Conservation (phyloP, 1,140 invertebrate species). For the Dinothrombium tinctorium region DNA sequence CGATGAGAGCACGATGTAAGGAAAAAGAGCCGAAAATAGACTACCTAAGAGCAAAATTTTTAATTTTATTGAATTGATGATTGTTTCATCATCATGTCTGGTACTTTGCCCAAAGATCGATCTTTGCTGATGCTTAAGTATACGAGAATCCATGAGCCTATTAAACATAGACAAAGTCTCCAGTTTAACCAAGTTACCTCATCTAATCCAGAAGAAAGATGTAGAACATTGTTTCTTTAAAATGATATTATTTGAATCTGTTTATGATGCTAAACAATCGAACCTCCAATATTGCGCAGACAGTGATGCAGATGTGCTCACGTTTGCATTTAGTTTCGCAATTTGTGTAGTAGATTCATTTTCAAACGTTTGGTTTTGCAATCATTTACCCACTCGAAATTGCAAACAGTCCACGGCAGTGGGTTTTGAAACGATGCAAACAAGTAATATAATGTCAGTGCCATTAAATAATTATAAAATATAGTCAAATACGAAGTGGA, state of each 20-base stretch:
- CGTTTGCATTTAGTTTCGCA: too few relatives aligned
- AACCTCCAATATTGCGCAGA: too few relatives aligned
- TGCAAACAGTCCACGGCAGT: slow-evolving; percentile 20
- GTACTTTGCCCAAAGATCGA: slow-evolving; percentile 1
- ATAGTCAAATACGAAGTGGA: slow-evolving; percentile 19
- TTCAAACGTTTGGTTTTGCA: background rate
- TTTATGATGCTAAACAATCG: too few relatives aligned
- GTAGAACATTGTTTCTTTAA: too few relatives aligned
- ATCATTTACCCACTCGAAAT: slow-evolving; percentile 16
- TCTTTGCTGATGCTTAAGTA: slow-evolving; percentile 24
- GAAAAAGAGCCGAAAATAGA: slow-evolving; percentile 33
- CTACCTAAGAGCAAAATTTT: slow-evolving; percentile 26
- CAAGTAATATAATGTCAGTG: slow-evolving; percentile 22
- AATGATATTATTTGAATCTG: too few relatives aligned
- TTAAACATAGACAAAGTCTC: slow-evolving; percentile 22
- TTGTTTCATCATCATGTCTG: too few relatives aligned
- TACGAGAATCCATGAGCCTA: slow-evolving; percentile 23
- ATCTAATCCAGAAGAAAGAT: too few relatives aligned
- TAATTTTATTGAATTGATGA: too few relatives aligned
- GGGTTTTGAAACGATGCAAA: slow-evolving; percentile 18
- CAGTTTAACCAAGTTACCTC: slow-evolving; percentile 18
- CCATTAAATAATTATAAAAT: slow-evolving; percentile 23
- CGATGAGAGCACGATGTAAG: slow-evolving; percentile 29
- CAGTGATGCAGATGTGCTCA: too few relatives aligned
- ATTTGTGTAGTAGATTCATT: too few relatives aligned